These are phyloP conservation scores for Shargacucullia verbasci DNA, from an alignment of 2,888 invertebrate genomes.

Conservation along the genomic window DNA sequence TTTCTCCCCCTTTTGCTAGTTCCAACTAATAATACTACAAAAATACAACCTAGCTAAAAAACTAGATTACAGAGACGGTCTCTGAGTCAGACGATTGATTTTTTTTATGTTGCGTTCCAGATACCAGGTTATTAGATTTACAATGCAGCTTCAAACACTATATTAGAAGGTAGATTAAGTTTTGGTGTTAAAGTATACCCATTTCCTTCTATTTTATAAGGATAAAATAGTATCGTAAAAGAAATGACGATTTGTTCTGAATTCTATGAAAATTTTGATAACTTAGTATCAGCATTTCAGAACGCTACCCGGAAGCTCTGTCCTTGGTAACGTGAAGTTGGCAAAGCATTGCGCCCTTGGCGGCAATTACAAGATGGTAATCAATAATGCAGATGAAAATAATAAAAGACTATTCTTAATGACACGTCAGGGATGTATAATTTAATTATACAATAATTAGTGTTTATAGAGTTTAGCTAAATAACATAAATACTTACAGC, in stretches of 20 bases:
- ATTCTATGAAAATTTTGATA: too few relatives aligned
- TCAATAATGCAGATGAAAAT: slow-evolving; percentile 58
- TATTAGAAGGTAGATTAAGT: too few relatives aligned
- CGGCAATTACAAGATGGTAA: slow-evolving; percentile 65
- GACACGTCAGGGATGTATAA: slow-evolving; percentile 42
- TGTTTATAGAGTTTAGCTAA: neutral
- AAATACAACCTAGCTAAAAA: slow-evolving; percentile 31
- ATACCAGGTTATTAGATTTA: too few relatives aligned
- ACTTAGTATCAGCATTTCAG: slow-evolving; percentile 10
- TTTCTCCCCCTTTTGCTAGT: slow-evolving; percentile 45
- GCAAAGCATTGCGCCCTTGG: slow-evolving; percentile 47
- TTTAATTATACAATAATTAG: slow-evolving; percentile 40
- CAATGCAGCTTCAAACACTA: too few relatives aligned
- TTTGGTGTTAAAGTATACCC: too few relatives aligned
- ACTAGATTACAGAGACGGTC: slow-evolving; percentile 59
- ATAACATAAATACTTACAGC: slow-evolving; percentile 91
- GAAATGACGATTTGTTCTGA: too few relatives aligned
- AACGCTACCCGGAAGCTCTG: slow-evolving; percentile 27
- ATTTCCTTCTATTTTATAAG: too few relatives aligned
- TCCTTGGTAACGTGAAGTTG: slow-evolving; percentile 43
- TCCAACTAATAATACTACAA: slow-evolving; percentile 34
- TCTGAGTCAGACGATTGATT: slow-evolving; percentile 66
- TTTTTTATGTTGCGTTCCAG: slow-evolving; percentile 57
- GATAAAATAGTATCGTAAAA: neutral
- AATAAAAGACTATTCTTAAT: slow-evolving; percentile 27